These are phyloP conservation scores for Lepilemur ruficaudatus DNA, from an alignment of 2,797 vertebrate species.

Conservation along the genomic window DNA sequence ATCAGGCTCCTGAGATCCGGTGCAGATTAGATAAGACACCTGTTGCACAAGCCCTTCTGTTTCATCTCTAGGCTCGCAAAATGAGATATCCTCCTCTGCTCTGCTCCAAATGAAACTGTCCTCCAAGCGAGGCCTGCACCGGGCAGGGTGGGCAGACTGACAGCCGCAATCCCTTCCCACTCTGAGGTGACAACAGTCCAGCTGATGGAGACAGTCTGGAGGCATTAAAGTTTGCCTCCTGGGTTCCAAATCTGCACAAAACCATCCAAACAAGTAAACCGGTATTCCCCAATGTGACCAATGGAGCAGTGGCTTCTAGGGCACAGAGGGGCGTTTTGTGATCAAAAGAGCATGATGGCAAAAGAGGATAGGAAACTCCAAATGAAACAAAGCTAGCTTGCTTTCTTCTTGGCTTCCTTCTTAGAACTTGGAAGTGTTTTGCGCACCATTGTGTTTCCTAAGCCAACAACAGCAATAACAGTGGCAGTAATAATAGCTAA, in stretches of 20 bases:
- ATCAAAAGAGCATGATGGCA: background rate
- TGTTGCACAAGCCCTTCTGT: background rate
- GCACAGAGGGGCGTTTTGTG: background rate
- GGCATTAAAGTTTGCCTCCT: background rate
- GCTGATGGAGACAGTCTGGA: rapidly evolving
- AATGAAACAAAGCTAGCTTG: background rate
- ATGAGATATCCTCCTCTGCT: background rate
- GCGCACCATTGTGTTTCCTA: background rate
- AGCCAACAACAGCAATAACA: background rate
- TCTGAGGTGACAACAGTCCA: background rate
- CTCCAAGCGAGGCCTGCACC: background rate
- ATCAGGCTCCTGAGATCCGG: background rate
- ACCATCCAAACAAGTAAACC: background rate
- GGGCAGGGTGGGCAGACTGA: background rate
- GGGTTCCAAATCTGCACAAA: background rate
- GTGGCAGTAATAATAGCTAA: background rate
- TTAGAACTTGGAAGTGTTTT: background rate
- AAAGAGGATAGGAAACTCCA: background rate
- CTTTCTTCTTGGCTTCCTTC: background rate
- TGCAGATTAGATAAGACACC: background rate
- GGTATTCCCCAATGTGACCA: background rate
- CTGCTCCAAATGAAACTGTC: background rate
- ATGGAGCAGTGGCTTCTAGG: background rate
- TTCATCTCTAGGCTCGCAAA: background rate
- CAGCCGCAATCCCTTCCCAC: background rate